phyloP scores from a whole-genome alignment of 2,797 vertebrate species.

The Buceros bicornis region DNA sequence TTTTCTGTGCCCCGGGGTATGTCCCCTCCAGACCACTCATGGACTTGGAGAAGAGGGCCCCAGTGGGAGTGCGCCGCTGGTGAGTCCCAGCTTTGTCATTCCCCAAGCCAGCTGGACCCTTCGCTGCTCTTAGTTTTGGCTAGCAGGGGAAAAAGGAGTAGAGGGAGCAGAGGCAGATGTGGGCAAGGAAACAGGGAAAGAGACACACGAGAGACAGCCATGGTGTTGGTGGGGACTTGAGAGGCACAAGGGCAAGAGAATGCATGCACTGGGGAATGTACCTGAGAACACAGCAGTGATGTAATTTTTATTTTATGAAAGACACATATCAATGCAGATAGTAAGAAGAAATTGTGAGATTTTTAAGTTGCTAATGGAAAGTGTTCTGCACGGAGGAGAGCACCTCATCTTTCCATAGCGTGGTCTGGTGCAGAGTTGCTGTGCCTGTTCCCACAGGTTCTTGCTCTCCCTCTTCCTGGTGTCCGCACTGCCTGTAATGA shows the following conservation, averaged over 20 bases:
- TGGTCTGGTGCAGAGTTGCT: accelerated
- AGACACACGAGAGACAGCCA: neutral
- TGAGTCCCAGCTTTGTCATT: neutral
- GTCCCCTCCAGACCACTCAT: accelerated
- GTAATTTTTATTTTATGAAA: neutral
- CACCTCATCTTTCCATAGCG: neutral
- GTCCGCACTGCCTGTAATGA: neutral
- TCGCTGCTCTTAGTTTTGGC: neutral
- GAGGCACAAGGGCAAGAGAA: neutral
- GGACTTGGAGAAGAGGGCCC: neutral
- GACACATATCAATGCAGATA: neutral
- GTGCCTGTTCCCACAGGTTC: neutral
- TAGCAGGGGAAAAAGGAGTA: neutral
- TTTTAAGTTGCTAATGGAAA: neutral
- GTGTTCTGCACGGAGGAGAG: neutral
- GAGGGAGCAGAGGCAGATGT: neutral
- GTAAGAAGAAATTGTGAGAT: neutral
- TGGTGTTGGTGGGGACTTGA: neutral
- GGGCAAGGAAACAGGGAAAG: neutral
- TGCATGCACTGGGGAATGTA: neutral
- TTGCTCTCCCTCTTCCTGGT: neutral
- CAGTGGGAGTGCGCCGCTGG: neutral
- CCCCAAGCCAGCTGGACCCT: neutral
- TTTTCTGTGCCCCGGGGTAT: neutral
- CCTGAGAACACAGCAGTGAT: neutral